Conservation (phyloP, 1,140 invertebrate genomes). For the Tigriopus japonicus region DNA sequence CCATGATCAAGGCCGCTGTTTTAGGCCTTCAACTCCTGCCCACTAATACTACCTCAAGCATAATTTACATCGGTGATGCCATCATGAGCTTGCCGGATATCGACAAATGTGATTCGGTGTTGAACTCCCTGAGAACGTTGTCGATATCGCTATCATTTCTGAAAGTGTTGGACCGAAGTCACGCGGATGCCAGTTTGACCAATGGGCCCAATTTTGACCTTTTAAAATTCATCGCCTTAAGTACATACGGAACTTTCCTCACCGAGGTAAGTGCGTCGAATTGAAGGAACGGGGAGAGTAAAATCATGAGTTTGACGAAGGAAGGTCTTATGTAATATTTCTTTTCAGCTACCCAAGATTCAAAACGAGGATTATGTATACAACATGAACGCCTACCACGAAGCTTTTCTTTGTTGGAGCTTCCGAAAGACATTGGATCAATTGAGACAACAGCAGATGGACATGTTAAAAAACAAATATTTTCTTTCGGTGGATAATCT, state of each 20-base stretch:
- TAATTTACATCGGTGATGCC: slow-evolving; percentile 60
- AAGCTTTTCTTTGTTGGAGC: slow-evolving; percentile 51
- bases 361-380: slow-evolving; percentile 27
- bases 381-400: slow-evolving; percentile 48
- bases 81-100: slow-evolving; percentile 55
- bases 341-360: slow-evolving; percentile 15
- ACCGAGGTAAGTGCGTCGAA: slow-evolving; percentile 14
- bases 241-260: slow-evolving; percentile 56
- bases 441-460: slow-evolving; percentile 1
- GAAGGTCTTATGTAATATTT: slow-evolving; percentile 14
- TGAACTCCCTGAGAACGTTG: slow-evolving; percentile 50
- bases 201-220: slow-evolving; percentile 40
- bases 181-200: slow-evolving; percentile 37
- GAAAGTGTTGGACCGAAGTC: slow-evolving; percentile 45
- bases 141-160: slow-evolving; percentile 61
- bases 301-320: no score
- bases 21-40: slow-evolving; percentile 53
- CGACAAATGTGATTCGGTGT: slow-evolving; percentile 46
- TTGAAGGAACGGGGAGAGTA: no score
- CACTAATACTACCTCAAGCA: slow-evolving; percentile 51
- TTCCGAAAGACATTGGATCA: slow-evolving; percentile 34
- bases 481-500: neutral
- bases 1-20: slow-evolving; percentile 58
- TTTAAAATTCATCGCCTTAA: slow-evolving; percentile 52
- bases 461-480: neutral